Evolutionary conservation across 1,140 invertebrate species (phyloP).

Genomic region (Drosophila lini): DNA sequence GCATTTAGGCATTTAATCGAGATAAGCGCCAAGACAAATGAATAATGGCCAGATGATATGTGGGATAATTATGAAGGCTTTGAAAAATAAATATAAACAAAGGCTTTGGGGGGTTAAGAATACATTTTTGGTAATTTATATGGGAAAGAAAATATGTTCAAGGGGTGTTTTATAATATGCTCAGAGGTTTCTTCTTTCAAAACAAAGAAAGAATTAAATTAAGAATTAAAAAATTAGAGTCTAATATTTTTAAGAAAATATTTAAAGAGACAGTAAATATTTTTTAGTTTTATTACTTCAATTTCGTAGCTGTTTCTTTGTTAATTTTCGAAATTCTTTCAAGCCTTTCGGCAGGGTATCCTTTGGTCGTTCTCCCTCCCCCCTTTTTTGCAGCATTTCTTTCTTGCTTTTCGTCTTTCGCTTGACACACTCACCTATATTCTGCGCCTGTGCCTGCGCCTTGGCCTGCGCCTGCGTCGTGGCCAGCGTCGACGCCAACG

Average conservation of each 20-base stretch:
- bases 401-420: conserved; percentile 61
- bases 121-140: neutral
- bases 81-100: conserved; percentile 5
- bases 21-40: conserved; percentile 10
- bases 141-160: neutral
- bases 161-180: too few relatives aligned
- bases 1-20: conserved; percentile 9
- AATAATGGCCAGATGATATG: conserved; percentile 12
- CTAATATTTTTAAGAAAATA: neutral
- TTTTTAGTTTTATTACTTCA: neutral
- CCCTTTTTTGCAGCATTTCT: conserved; percentile 14
- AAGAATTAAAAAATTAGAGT: too few relatives aligned
- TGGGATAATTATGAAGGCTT: conserved; percentile 13
- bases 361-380: conserved; percentile 12
- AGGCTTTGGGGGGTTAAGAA: neutral
- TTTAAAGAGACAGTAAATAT: neutral
- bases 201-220: neutral
- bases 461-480: conserved; percentile 17
- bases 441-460: conserved; percentile 68
- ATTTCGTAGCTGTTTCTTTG: too few relatives aligned
- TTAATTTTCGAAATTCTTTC: too few relatives aligned
- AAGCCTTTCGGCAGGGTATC: conserved; percentile 17
- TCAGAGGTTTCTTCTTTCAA: neutral
- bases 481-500: conserved; percentile 25
- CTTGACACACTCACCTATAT: conserved; percentile 82